A percentile compares a stretch with the other conserved stretches of the same genome.
phyloP scores from a whole-genome alignment of 1,140 invertebrate species.

The Bombus sylvicola region DNA sequence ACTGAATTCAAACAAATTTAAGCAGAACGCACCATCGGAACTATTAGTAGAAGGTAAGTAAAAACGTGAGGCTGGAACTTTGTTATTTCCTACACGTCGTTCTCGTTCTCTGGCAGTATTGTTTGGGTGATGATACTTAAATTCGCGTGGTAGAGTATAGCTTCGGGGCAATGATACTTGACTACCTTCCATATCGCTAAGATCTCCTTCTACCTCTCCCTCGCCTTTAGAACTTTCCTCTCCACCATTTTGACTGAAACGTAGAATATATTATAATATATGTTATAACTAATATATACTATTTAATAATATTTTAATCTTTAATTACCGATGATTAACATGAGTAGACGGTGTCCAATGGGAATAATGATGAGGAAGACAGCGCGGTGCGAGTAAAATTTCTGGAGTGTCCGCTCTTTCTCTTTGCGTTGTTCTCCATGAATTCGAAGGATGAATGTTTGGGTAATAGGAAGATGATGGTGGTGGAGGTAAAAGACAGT shows the following conservation, averaged over 20 bases:
- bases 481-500: slow-evolving; percentile 75
- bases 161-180: slow-evolving; percentile 91
- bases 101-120: slow-evolving; percentile 83
- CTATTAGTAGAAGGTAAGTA: slow-evolving; percentile 92
- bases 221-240: slow-evolving; percentile 78
- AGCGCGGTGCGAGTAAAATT: slow-evolving; percentile 90
- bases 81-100: slow-evolving; percentile 81
- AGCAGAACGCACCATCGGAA: slow-evolving; percentile 87
- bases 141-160: slow-evolving; percentile 92
- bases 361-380: slow-evolving; percentile 82
- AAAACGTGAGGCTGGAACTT: slow-evolving; percentile 84
- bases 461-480: slow-evolving; percentile 76
- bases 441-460: slow-evolving; percentile 71
- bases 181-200: slow-evolving; percentile 80
- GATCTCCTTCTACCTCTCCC: slow-evolving; percentile 74
- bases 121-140: slow-evolving; percentile 87
- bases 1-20: background rate
- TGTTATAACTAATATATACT: background rate
- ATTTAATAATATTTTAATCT: background rate
- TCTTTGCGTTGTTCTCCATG: slow-evolving; percentile 73
- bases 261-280: background rate
- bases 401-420: slow-evolving; percentile 86
- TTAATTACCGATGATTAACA: slow-evolving; percentile 72
- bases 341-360: slow-evolving; percentile 77
- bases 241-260: slow-evolving; percentile 75